Evolutionary conservation across 92 coral and sea anemone species (phyloP), one percentile per base, ranked within the genome.

Genomic region (Paragorgia papillata): DNA sequence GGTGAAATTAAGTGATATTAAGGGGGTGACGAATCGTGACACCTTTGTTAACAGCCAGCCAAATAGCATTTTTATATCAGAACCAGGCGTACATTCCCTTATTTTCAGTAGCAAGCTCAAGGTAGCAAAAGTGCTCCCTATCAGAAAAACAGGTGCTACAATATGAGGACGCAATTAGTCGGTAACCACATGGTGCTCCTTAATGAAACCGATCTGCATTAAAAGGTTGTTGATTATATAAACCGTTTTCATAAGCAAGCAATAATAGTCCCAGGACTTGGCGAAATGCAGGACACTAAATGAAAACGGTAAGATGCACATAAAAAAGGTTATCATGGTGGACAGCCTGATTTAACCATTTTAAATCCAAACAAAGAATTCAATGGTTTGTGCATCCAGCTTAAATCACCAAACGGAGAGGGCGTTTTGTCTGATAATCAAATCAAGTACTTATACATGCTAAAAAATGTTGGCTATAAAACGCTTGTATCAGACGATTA

Each of bases 311-410:
- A 56, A 10, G 34, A 33, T 7, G 32, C 51, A 28, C 25, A 57
- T 34, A 74, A 57, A 3, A 32, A 27, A 34, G 80, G 80, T 7
- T 80, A 68, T 54, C 31, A 56, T 24, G 24, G 30, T 7, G 84
- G 78, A 3, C 55, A 43, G 26, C 84, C 79, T 0, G 84, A 80
- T 54, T 18, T 69, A 0, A 34, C 57, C 24, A 74, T 74, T 22
- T 9, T 20, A 10, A 74, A 74, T 27, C 67, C 48, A 9, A 6
- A 56, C 17, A 56, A 13, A 17, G 22, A 17, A 10, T 56, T 13
- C 31, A 56, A 22, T 13, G 30, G 28, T 56, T 17, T 56, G 7
- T 22, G 30, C 7, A 56, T 56, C 22, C 30, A 56, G 17, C 30
- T 56, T 2, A 56, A 56, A 31, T 3, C 29, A 1, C 62, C 62